Evolutionary conservation across 2,888 invertebrate species (phyloP), one percentile per base, ranked within the genome.

Genomic region (Fragum sueziense): DNA sequence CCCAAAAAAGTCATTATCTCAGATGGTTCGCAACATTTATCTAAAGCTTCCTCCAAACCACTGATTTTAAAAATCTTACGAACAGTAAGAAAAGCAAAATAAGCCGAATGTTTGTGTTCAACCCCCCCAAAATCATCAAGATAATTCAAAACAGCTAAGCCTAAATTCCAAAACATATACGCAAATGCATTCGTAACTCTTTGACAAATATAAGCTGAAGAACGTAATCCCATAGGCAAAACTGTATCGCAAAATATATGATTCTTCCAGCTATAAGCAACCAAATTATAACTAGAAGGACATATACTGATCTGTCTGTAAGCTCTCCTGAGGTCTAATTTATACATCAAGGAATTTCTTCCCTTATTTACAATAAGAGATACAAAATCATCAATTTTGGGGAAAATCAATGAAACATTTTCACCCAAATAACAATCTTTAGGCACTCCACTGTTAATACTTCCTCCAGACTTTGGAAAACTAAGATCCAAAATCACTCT

Each of bases 361-460:
- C 61, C 61, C 47, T 71, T 71, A 4, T 22, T 17, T 17, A n/a
- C 31, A 57, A 57, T 57, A 3, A 57, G 25, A 25, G 57, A 22
- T 27, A 57, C 25, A 57, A 57, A 57, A 57, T 57, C 57, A 62
- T 47, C 29, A 61, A 41, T 61, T 73, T 65, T 62, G 47, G 62
- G 37, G 25, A 73, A 34, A 73, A 22, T 0, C 25, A 31, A 51
- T 4, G 62, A 47, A 9, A 41, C 33, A 34, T 54, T 70, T 20
- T 65, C 37, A 0, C 22, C 51, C 22, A 73, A 52, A 37, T 73
- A 73, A 2, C 31, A 17, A 41, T 73, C 72, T 47, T 62, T 71
- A 41, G 31, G 25, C 25, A 62, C 59, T 47, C 17, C 0, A 29
- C 27, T 62, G 51, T 73, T 73, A 6, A 65, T 34, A 65, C 22